These are phyloP conservation scores for Drosophila rufa DNA, from an alignment of 1,140 invertebrate genomes.

Conservation along the genomic window DNA sequence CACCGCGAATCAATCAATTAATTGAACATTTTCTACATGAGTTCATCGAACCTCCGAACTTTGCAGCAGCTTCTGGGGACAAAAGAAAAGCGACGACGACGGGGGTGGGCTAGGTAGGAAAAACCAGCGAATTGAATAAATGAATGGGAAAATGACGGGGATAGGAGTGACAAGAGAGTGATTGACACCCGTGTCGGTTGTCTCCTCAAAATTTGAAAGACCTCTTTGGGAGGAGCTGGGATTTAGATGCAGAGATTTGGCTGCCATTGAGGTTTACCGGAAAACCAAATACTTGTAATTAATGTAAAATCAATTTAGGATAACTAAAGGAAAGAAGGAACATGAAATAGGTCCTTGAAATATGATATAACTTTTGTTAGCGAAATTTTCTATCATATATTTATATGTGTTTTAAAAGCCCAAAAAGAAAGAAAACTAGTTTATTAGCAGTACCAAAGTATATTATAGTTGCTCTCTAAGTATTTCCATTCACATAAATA, in stretches of 20 bases:
- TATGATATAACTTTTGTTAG: background rate
- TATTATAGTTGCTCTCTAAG: too few species aligned
- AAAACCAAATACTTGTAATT: background rate
- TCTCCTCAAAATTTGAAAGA: slow-evolving; percentile 5
- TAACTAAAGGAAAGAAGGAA: background rate
- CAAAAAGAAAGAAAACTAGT: too few species aligned
- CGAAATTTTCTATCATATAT: too few species aligned
- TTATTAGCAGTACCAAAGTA: background rate
- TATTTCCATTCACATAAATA: background rate
- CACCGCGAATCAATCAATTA: slow-evolving; percentile 78
- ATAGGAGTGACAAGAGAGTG: slow-evolving; percentile 28
- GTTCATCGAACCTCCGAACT: slow-evolving; percentile 73
- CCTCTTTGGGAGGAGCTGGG: background rate
- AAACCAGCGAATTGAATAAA: slow-evolving; percentile 53
- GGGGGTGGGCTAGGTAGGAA: slow-evolving; percentile 26
- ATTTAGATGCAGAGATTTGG: background rate
- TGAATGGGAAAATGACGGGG: slow-evolving; percentile 52
- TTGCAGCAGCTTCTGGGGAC: slow-evolving; percentile 32
- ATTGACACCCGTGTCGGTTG: slow-evolving; percentile 23
- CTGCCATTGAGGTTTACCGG: background rate
- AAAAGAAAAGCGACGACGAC: slow-evolving; percentile 25
- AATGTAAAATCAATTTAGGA: slow-evolving; percentile 1
- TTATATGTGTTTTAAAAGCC: too few species aligned
- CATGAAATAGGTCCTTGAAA: background rate
- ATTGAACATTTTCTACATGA: slow-evolving; percentile 73